A percentile compares a stretch with the other conserved stretches of the same genome.
Conservation (phyloP, 2,113 vertebrate genomes). For the Microtus richardsoni region DNA sequence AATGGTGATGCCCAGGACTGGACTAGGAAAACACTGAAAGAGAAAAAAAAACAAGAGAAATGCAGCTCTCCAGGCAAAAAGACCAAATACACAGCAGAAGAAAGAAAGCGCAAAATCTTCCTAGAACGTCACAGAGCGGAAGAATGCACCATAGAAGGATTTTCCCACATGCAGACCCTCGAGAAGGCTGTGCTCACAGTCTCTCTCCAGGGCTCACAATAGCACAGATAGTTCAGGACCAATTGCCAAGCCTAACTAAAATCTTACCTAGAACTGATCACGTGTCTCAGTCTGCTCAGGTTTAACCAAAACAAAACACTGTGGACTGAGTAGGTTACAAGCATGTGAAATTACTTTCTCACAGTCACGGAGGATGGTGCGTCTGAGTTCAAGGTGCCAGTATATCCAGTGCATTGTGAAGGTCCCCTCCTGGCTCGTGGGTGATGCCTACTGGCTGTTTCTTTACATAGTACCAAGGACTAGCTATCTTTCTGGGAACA, state of each 20-base stretch:
- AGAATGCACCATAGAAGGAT: neutral
- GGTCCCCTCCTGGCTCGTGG: neutral
- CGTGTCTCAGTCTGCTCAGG: neutral
- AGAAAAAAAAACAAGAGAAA: neutral
- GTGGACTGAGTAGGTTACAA: neutral
- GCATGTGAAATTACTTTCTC: neutral
- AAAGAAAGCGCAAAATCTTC: slow-evolving; percentile 23
- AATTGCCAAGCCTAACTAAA: neutral
- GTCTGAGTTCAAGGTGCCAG: neutral
- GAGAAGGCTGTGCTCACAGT: neutral
- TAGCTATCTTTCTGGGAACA: neutral
- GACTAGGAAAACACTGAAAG: neutral
- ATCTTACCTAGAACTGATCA: neutral
- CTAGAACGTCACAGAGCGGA: neutral
- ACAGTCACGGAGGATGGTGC: neutral
- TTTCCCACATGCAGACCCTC: neutral
- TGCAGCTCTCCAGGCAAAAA: neutral
- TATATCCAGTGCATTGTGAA: neutral
- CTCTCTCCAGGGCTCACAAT: neutral
- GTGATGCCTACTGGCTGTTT: neutral
- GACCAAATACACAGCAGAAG: neutral
- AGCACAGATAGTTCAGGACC: neutral
- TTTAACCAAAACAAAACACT: neutral
- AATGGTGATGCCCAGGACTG: neutral
- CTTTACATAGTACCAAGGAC: neutral